A percentile compares a stretch with the other conserved stretches of the same genome.
Conservation (phyloP, 1,140 invertebrate genomes). For the Zophobas atratus region DNA sequence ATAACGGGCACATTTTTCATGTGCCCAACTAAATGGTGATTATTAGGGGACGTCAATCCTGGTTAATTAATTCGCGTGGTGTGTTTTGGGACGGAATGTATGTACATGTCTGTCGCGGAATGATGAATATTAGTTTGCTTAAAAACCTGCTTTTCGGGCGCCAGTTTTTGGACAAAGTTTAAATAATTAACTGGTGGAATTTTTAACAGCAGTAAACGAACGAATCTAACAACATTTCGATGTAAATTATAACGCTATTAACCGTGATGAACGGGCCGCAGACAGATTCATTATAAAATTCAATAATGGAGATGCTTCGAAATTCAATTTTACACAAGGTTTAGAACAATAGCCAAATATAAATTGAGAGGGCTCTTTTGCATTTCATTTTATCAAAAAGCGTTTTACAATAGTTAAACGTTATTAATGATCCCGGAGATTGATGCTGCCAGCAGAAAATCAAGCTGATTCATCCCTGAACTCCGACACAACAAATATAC, state of each 20-base stretch:
- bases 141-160: no score
- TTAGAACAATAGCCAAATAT: conserved; percentile 47
- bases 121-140: no score
- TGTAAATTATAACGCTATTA: conserved; percentile 11
- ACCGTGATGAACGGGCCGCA: conserved; percentile 11
- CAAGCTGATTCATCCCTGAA: conserved; percentile 52
- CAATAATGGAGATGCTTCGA: conserved; percentile 45
- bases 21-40: no score
- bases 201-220: no score
- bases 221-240: neutral
- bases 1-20: no score
- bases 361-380: conserved; percentile 48
- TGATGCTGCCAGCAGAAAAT: conserved; percentile 55
- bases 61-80: no score
- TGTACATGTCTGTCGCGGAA: no score
- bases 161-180: no score
- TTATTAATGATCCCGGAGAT: conserved; percentile 57
- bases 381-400: conserved; percentile 30
- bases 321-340: conserved; percentile 51
- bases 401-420: conserved; percentile 44
- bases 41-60: no score
- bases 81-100: no score
- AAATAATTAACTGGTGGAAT: no score
- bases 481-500: conserved; percentile 48
- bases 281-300: conserved; percentile 43